These are phyloP conservation scores for Lottia scabra DNA, from an alignment of 2,888 invertebrate genomes.

Conservation along the genomic window DNA sequence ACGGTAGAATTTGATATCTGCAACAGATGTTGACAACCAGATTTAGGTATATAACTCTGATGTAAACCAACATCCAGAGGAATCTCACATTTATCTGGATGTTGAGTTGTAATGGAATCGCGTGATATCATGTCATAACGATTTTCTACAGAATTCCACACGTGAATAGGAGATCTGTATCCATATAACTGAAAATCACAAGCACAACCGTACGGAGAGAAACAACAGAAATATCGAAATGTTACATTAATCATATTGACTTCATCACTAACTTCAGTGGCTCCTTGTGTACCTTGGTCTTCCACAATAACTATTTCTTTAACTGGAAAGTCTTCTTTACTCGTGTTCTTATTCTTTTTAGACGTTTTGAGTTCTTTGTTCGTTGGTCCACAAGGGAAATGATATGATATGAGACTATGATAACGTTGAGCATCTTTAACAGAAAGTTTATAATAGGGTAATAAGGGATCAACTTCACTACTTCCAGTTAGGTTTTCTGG, in stretches of 20 bases:
- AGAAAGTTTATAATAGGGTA: neutral
- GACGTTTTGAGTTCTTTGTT: neutral
- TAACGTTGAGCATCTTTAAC: neutral
- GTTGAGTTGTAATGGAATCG: neutral
- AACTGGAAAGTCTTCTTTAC: neutral
- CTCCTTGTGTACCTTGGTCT: neutral
- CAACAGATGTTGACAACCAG: neutral
- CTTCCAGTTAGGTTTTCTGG: neutral
- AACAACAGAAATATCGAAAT: neutral
- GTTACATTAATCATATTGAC: neutral
- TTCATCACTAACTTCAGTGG: neutral
- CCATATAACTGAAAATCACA: neutral
- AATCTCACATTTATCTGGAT: neutral
- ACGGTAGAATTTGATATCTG: neutral
- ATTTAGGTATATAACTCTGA: neutral
- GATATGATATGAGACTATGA: neutral
- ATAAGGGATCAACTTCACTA: neutral
- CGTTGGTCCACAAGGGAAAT: constrained; percentile 1
- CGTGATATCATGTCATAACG: neutral
- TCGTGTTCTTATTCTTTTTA: neutral
- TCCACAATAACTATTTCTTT: neutral
- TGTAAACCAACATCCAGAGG: neutral
- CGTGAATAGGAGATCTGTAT: neutral
- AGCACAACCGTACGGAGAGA: neutral
- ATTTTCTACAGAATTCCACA: neutral